A percentile compares a stretch with the other conserved stretches of the same genome.
These are phyloP conservation scores for Parnassius orleans DNA, from an alignment of 2,888 invertebrate species.

Conservation along the genomic window DNA sequence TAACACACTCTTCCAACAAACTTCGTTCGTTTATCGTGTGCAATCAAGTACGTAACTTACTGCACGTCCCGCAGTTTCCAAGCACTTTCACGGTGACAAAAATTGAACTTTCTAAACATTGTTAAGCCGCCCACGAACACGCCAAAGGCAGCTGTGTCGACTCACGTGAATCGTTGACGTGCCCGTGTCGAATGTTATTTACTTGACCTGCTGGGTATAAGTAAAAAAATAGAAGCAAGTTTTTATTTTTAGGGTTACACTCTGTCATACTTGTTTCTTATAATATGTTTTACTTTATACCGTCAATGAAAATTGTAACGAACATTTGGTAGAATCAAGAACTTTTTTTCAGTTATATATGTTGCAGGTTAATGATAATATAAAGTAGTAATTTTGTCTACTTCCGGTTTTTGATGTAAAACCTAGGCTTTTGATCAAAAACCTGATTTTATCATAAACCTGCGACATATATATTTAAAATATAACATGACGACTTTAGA, in stretches of 20 bases:
- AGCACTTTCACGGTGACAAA: constrained; percentile 43
- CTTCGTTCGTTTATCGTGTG: constrained; percentile 14
- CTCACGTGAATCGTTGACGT: constrained; percentile 13
- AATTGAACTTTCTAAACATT: constrained; percentile 45
- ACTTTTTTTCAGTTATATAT: too few species aligned
- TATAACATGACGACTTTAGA: too few species aligned
- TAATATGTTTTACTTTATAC: too few species aligned
- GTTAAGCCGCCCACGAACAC: constrained; percentile 37
- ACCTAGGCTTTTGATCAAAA: too few species aligned
- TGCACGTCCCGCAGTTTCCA: constrained; percentile 25
- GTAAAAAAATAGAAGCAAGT: neutral
- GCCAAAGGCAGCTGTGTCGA: constrained; percentile 13
- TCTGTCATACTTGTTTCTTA: too few species aligned
- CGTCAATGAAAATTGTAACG: too few species aligned
- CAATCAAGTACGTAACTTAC: constrained; percentile 28
- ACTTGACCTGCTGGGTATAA: constrained; percentile 4
- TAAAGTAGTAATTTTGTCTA: too few species aligned
- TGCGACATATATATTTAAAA: too few species aligned
- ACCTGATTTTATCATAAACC: too few species aligned
- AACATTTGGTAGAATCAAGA: too few species aligned
- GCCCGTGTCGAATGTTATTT: constrained; percentile 14
- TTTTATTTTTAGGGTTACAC: neutral
- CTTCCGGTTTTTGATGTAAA: too few species aligned
- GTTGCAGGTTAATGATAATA: too few species aligned
- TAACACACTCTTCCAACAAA: neutral